phyloP scores from a whole-genome alignment of 2,888 invertebrate species.

The Drosophila ezoana region DNA sequence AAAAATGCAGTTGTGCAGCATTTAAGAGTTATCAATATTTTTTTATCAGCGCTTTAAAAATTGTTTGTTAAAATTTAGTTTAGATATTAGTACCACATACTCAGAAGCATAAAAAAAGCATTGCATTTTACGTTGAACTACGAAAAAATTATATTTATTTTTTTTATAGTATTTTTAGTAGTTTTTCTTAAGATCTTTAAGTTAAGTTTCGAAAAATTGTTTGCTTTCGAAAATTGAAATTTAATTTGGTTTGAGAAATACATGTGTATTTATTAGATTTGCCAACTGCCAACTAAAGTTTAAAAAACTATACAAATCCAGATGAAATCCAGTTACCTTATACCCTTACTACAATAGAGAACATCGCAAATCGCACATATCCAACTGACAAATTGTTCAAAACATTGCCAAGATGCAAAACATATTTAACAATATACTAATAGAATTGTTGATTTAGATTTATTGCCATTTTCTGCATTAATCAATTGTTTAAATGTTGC shows the following conservation, averaged over 20 bases:
- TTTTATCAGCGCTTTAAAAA: conserved; percentile 13
- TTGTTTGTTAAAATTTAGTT: conserved; percentile 22
- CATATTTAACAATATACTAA: conserved; percentile 35
- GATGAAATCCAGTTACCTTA: conserved; percentile 19
- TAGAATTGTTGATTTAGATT: conserved; percentile 17
- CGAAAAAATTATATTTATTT: conserved; percentile 1
- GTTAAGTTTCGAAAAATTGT: background rate
- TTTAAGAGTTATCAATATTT: conserved; percentile 8
- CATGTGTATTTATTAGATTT: conserved; percentile 1
- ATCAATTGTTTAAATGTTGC: conserved; percentile 62
- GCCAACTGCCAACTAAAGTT: conserved; percentile 21
- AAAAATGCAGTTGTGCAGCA: background rate
- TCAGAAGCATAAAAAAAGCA: conserved; percentile 21
- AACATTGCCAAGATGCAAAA: conserved; percentile 66
- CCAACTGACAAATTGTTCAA: conserved; percentile 45
- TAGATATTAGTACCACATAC: conserved; percentile 34
- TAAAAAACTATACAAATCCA: conserved; percentile 9
- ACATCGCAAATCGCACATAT: conserved; percentile 57
- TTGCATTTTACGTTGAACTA: conserved; percentile 17
- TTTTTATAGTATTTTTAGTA: background rate
- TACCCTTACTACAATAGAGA: conserved; percentile 19
- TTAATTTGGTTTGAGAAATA: background rate
- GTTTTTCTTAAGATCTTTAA: background rate
- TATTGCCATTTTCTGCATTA: conserved; percentile 43
- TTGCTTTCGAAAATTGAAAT: background rate